Evolutionary conservation across 2,113 vertebrate species (phyloP).

Genomic region (Leuciscus idus): DNA sequence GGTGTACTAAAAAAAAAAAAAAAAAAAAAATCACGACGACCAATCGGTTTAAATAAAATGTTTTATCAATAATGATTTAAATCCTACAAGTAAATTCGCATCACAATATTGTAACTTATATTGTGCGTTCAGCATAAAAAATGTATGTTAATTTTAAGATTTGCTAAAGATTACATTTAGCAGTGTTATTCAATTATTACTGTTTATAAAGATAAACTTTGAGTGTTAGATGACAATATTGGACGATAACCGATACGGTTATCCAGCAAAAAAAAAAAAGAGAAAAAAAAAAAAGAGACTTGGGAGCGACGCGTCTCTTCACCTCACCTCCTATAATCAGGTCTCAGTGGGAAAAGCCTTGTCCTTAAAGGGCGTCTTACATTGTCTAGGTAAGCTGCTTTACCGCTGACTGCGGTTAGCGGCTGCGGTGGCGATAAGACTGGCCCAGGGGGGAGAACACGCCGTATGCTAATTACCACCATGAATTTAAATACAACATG

Average conservation of each 20-base stretch:
- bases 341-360: constrained; percentile 10
- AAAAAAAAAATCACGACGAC: too few relatives aligned
- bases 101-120: too few relatives aligned
- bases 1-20: too few relatives aligned
- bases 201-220: too few relatives aligned
- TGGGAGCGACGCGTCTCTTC: neutral
- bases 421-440: constrained; percentile 24
- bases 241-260: neutral
- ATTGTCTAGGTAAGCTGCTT: constrained; percentile 36
- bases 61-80: too few relatives aligned
- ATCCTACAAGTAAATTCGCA: too few relatives aligned
- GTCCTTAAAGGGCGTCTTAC: constrained; percentile 9
- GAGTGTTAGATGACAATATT: neutral
- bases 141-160: too few relatives aligned
- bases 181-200: too few relatives aligned
- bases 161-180: too few relatives aligned
- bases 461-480: constrained; percentile 31
- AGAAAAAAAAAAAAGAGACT: neutral
- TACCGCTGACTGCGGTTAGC: constrained; percentile 16
- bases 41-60: too few relatives aligned
- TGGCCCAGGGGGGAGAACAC: neutral
- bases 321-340: constrained; percentile 26
- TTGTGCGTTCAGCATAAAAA: too few relatives aligned
- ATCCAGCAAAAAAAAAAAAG: neutral
- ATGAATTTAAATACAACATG: constrained; percentile 41